Percentiles rank a stretch among this genome's conserved stretches.
phyloP scores from a whole-genome alignment of 2,113 vertebrate genomes.

The Antigone vipio region DNA sequence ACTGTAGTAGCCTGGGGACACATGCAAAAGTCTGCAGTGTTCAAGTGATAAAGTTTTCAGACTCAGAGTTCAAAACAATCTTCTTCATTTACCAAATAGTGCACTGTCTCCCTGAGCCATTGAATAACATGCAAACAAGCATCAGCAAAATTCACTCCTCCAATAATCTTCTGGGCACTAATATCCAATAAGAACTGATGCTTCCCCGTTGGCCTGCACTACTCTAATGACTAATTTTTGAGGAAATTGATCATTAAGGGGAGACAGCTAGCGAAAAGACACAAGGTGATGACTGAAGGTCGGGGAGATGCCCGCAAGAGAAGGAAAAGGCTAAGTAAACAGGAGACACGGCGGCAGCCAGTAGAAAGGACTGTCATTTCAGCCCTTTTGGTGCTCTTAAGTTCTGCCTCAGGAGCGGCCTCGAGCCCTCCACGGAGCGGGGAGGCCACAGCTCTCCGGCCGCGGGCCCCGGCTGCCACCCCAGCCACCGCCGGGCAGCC shows the following conservation, averaged over 20 bases:
- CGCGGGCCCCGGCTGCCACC: not conserved
- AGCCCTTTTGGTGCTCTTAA: fast-evolving
- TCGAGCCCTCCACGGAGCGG: not conserved
- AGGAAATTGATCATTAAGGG: too few relatives aligned
- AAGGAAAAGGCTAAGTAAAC: fast-evolving
- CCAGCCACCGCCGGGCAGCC: not conserved
- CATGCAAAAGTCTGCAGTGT: not conserved
- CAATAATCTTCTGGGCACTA: fast-evolving
- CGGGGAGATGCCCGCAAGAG: fast-evolving
- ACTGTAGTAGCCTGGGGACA: not conserved
- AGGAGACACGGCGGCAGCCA: fast-evolving
- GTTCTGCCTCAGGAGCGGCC: fast-evolving
- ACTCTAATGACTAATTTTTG: fast-evolving
- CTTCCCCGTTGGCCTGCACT: fast-evolving
- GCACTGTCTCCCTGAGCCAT: too few relatives aligned
- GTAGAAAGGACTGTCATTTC: fast-evolving
- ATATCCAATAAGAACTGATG: fast-evolving
- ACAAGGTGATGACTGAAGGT: fast-evolving
- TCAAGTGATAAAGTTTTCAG: not conserved
- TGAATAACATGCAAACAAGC: fast-evolving
- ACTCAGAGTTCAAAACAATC: not conserved
- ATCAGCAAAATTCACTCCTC: not conserved
- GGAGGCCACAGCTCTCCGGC: not conserved
- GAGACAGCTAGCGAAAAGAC: not conserved
- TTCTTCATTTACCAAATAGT: not conserved